Evolutionary conservation across 1,140 invertebrate species (phyloP).

Genomic region (Leptestheria dahalacensis): DNA sequence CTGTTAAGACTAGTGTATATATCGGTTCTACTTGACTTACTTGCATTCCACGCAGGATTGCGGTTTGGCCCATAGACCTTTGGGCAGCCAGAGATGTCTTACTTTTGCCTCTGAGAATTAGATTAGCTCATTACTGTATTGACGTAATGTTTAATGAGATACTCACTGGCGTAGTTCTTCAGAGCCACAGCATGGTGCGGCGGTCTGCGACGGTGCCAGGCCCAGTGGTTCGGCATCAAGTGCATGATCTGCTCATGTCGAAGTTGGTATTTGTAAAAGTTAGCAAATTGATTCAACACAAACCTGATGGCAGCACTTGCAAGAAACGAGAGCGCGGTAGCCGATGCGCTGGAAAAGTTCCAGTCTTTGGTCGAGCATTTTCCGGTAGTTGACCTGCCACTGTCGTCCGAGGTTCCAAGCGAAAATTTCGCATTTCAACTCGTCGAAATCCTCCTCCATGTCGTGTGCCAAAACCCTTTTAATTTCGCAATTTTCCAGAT

Average conservation of each 20-base stretch:
- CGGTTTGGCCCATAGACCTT: background rate
- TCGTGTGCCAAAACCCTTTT: constrained; percentile 39
- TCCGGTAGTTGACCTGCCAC: constrained; percentile 28
- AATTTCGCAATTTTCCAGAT: no score
- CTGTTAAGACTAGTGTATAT: no score
- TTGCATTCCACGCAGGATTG: background rate
- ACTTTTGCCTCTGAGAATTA: background rate
- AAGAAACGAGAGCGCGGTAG: constrained; percentile 36
- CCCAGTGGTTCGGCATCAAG: constrained; percentile 7
- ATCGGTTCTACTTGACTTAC: background rate
- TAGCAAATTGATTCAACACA: background rate
- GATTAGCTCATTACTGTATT: background rate
- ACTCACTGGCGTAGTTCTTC: background rate
- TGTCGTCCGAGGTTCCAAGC: constrained; percentile 32
- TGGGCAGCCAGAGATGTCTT: background rate
- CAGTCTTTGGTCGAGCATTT: constrained; percentile 28
- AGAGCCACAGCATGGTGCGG: constrained; percentile 5
- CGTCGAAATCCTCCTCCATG: constrained; percentile 43
- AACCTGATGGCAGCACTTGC: constrained; percentile 36
- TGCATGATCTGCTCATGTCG: constrained; percentile 2
- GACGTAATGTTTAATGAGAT: no score
- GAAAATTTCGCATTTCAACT: constrained; percentile 35
- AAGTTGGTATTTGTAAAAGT: background rate
- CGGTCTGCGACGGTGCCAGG: constrained; percentile 7
- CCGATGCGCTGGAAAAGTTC: constrained; percentile 33